Base-by-base conservation (phyloP, 2,797 vertebrate genomes). In the Heterohyrax brucei region DNA sequence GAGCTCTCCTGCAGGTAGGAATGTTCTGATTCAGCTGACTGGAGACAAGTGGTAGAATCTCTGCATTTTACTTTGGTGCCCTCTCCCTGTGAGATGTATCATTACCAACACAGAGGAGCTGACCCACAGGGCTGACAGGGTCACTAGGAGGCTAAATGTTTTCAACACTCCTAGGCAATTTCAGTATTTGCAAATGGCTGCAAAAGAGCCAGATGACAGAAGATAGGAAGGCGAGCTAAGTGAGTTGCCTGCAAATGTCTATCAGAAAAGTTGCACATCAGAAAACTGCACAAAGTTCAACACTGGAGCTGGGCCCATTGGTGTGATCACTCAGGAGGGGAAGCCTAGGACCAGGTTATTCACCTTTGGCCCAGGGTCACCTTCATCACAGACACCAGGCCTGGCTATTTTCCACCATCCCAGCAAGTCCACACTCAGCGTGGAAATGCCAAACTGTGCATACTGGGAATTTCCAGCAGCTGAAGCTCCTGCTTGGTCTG, bases 381-480 rank as follows among this genome's bases (percentile, higher is more conserved):
- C 21, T 46, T 6, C 13, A 56, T 53, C 21, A 59, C 33, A n/a
- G 56, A 77, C 14, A 77, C 79, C 82, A 85, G 70, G 28, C 6
- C 28, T 91, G 96, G 77, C 87, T 83, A 56, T 66, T 68, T 62
- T 77, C 73, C 72, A 87, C 73, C 24, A 22, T 10, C 82, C 73
- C 22, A 39, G 44, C 64, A 92, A 72, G 68, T 68, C 77, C 48
- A 61, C 30, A 46, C 19, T 94, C 53, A 22, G 30, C 53, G 56
- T 83, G 46, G 53, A 73, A 93, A 90, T 33, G 66, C 87, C 93
- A 92, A 83, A 93, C 76, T 56, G 72, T 75, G 56, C 78, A 48
- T 44, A 18, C 75, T 44, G 89, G 94, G 85, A 94, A 91, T 89
- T 96, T 94, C 87, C 95, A 87, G 39, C 21, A 16, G 21, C 66